Conservation (phyloP, 1,140 invertebrate species). For the Brachionus manjavacas region DNA sequence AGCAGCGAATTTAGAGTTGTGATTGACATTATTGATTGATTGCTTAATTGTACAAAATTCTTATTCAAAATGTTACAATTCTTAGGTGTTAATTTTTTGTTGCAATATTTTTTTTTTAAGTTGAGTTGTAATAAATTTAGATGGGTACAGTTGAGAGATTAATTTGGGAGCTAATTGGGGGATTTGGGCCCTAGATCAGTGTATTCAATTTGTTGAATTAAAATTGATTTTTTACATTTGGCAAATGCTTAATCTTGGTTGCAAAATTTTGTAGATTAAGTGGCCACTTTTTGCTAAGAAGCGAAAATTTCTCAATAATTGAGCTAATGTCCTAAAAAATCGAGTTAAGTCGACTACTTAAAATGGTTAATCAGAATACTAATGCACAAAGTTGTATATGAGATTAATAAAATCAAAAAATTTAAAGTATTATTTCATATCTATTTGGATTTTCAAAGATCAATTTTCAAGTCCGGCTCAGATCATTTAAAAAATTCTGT, state of each 20-base stretch:
- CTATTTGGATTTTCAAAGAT: background rate
- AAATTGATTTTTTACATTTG: background rate
- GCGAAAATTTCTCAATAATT: background rate
- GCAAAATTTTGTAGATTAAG: background rate
- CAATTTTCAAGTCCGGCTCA: background rate
- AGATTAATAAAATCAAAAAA: background rate
- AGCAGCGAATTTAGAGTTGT: background rate
- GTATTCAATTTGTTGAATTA: background rate
- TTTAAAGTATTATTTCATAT: background rate
- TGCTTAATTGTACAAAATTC: conserved; percentile 1
- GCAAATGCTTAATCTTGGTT: background rate
- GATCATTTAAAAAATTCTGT: too few species aligned
- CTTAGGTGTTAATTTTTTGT: background rate
- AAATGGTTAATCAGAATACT: background rate
- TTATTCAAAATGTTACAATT: background rate
- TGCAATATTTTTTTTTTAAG: background rate
- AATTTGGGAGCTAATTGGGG: background rate
- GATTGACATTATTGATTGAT: conserved; percentile 37
- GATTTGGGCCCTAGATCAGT: background rate
- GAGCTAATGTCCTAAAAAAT: background rate
- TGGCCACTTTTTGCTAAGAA: background rate
- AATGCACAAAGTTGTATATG: background rate
- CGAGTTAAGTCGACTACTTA: background rate
- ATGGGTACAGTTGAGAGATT: background rate
- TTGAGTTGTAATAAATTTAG: conserved; percentile 1